Evolutionary conservation across 2,797 vertebrate genomes (phyloP).

Genomic region (Liasis olivaceus): DNA sequence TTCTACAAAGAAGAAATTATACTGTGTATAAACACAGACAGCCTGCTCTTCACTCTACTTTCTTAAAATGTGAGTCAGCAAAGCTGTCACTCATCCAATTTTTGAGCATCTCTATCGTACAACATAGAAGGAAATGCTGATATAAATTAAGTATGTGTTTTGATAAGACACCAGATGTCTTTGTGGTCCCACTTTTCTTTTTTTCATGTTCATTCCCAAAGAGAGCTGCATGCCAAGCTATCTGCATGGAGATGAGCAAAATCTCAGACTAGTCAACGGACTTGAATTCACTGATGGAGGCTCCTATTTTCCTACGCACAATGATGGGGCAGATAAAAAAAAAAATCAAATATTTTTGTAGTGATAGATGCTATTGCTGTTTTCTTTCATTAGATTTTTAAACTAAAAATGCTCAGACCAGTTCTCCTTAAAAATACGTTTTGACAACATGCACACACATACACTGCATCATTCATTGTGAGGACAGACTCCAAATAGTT

Average conservation of each 20-base stretch:
- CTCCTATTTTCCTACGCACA: conserved; percentile 41
- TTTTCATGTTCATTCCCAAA: conserved; percentile 27
- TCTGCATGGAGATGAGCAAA: not conserved
- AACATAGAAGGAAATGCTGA: conserved; percentile 55
- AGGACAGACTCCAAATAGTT: too few relatives aligned
- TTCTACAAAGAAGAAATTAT: conserved; percentile 27
- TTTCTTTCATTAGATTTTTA: conserved; percentile 27
- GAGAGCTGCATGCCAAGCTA: conserved; percentile 30
- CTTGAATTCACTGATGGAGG: conserved; percentile 1
- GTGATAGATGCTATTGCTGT: conserved; percentile 39
- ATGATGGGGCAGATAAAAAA: conserved; percentile 34
- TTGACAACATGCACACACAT: too few relatives aligned
- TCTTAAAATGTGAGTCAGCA: conserved; percentile 43
- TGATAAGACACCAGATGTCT: conserved; percentile 60
- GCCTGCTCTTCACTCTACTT: conserved; percentile 11
- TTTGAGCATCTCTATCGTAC: conserved; percentile 46
- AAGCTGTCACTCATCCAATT: conserved; percentile 49
- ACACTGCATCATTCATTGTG: too few relatives aligned
- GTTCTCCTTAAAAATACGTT: too few relatives aligned
- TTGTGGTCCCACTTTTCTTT: conserved; percentile 12
- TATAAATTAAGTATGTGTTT: conserved; percentile 56
- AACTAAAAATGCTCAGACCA: not conserved
- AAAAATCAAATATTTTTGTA: not conserved
- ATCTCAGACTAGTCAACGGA: conserved; percentile 16
- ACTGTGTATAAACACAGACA: conserved; percentile 34